A percentile compares a stretch with the other conserved stretches of the same genome.
These are phyloP conservation scores for Drosophila peninsularis DNA, from an alignment of 2,888 invertebrate genomes.

Conservation along the genomic window DNA sequence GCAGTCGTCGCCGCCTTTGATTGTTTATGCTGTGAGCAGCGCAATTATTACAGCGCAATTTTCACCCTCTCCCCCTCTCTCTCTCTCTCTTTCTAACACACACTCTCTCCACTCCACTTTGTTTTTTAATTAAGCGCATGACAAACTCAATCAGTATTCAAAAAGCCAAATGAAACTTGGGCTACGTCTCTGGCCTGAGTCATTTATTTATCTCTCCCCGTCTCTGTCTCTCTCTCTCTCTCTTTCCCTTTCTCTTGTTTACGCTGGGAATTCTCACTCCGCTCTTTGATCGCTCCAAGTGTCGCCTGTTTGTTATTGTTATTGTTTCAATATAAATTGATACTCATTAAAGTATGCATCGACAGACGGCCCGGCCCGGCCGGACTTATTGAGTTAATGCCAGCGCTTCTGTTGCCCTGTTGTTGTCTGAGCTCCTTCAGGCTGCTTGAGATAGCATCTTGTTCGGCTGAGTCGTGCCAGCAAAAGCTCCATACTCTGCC, in stretches of 20 bases:
- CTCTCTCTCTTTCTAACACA: neutral
- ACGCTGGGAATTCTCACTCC: conserved; percentile 36
- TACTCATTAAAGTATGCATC: conserved; percentile 58
- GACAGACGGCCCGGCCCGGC: neutral
- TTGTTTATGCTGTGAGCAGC: conserved; percentile 65
- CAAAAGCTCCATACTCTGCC: conserved; percentile 11
- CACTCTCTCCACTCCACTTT: neutral
- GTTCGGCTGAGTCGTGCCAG: conserved; percentile 52
- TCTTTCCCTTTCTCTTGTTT: conserved; percentile 20
- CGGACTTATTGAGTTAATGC: conserved; percentile 66
- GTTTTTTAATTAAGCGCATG: conserved; percentile 57
- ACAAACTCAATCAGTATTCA: conserved; percentile 44
- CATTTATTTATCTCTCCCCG: conserved; percentile 49
- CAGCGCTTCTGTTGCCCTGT: conserved; percentile 50
- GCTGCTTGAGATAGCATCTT: conserved; percentile 73
- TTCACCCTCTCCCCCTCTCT: conserved; percentile 8
- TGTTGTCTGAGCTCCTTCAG: conserved; percentile 30
- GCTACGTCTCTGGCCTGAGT: conserved; percentile 14
- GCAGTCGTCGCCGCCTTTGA: conserved; percentile 37
- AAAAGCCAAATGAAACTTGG: conserved; percentile 23
- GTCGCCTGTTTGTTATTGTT: conserved; percentile 45
- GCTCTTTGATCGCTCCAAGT: conserved; percentile 12
- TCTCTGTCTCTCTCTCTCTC: neutral
- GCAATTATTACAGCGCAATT: conserved; percentile 67
- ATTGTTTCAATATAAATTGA: conserved; percentile 66